Evolutionary conservation across 1,140 invertebrate genomes (phyloP), one percentile per base, ranked within the genome.

Genomic region (Sminthurinus signatus): DNA sequence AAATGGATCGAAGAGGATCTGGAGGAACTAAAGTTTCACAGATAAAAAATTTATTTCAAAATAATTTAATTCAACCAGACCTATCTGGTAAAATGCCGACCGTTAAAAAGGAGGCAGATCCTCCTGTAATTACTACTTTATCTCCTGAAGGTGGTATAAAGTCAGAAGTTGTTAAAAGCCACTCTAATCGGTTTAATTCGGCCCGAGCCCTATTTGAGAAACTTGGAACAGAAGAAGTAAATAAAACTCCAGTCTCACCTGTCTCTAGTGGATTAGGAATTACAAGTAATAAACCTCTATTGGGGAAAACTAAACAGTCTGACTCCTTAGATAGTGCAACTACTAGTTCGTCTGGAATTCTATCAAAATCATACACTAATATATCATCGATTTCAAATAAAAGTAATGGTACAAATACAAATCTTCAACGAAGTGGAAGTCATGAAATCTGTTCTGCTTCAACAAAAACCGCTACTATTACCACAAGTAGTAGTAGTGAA

Each of bases 161-260:
- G 55, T 89, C 88, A 2, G 90, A 93, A 78, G n/a, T n/a, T n/a
- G n/a, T n/a, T n/a, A n/a, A n/a, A n/a, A 91, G 89, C 66, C 89
- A 93, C 75, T 84, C 92, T 66, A 86, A 89, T 19, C 79, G 93
- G 52, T 96, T 96, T 77, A 94, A 94, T 75, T 92, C 88, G 76
- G 93, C 93, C 0, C 80, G 91, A 32, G 92, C 92, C 27, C 81
- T 96, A 25, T 96, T 96, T 77, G 92, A 95, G 76, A 92, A 93
- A 74, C 80, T 96, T 60, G 91, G 91, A 25, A 86, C 88, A 62
- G 86, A 88, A 70, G 85, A 84, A 73, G 80, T 81, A 65, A 75
- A 68, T 28, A 28, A 8, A 8, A 23, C 46, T 14, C 25, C 19
- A 15, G 60, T 51, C 4, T 5, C 31, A 21, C 19, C 46, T n/a